Evolutionary conservation across 2,888 invertebrate species (phyloP), one percentile per base, ranked within the genome.

Genomic region (Dryocosmus kuriphilus): DNA sequence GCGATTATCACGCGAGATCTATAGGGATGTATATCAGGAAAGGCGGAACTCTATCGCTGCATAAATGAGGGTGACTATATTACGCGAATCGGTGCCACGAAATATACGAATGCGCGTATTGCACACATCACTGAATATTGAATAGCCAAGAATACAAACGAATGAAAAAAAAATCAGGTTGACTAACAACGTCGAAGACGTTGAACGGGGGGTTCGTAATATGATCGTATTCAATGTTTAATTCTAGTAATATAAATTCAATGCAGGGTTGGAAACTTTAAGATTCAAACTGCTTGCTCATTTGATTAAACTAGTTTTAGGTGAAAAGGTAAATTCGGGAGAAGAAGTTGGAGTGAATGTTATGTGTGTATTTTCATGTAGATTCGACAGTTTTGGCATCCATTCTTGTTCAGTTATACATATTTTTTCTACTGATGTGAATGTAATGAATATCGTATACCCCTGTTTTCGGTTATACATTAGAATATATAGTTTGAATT

Each of bases 1-100:
- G 78, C 79, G 73, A 80, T 80, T 78, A 80, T 77, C 79, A 77
- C 62, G 61, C 74, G 77, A 74, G 71, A 80, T 78, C 78, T 77
- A 75, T 78, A 71, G 78, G 78, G 78, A 78, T 80, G 76, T 80
- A 78, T 80, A 78, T 80, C 76, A 75, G 61, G 24, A 67, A 51
- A 71, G 71, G 71, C 71, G 71, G 71, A 71, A 71, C 51, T 71
- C 19, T 71, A 71, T 51, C 19, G 30, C 51, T 51, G 71, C 71
- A 51, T 71, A 71, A 71, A 71, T 71, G 71, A 71, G 51, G 27
- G 46, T 71, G 71, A 71, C 71, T 71, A 71, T 51, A 71, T 51
- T 71, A 71, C 71, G 46, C 30, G 71, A 71, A 46, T 27, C 16
- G 46, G 41, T 27, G 51, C 19, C 3, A 57, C 24, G 57, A 57